phyloP scores from a whole-genome alignment of 2,113 vertebrate species.

The Anas platyrhynchos region DNA sequence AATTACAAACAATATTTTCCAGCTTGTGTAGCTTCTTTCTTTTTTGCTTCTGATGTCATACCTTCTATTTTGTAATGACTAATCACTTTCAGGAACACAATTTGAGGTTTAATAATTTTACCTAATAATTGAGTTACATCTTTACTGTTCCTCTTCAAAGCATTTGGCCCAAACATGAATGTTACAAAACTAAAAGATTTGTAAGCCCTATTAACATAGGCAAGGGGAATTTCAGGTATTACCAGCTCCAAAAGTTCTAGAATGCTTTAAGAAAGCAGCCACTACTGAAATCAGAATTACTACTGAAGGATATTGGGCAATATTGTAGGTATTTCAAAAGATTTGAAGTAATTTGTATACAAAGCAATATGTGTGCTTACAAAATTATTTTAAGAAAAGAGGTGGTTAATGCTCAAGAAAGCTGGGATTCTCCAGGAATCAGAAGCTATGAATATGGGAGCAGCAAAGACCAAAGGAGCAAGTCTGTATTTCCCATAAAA shows the following conservation, averaged over 20 bases:
- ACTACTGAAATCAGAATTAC: not conserved
- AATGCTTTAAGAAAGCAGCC: not conserved
- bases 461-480: not conserved
- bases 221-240: not conserved
- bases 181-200: not conserved
- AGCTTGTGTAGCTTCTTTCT: constrained; percentile 39
- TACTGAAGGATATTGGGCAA: not conserved
- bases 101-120: not conserved
- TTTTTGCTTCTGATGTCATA: constrained; percentile 23
- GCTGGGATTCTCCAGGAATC: not conserved
- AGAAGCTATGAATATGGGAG: not conserved
- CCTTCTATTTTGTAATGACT: constrained; percentile 8
- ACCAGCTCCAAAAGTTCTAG: not conserved
- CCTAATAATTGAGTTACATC: not conserved
- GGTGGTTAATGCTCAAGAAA: not conserved
- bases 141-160: not conserved
- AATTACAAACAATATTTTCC: constrained; percentile 50
- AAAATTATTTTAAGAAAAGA: constrained; percentile 16
- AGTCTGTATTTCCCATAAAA: not conserved
- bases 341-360: not conserved
- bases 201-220: not conserved
- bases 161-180: not conserved
- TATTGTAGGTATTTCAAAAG: not conserved
- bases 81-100: constrained; percentile 30
- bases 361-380: not conserved